phyloP scores from a whole-genome alignment of 1,140 invertebrate genomes.

The Pectinophora gossypiella region DNA sequence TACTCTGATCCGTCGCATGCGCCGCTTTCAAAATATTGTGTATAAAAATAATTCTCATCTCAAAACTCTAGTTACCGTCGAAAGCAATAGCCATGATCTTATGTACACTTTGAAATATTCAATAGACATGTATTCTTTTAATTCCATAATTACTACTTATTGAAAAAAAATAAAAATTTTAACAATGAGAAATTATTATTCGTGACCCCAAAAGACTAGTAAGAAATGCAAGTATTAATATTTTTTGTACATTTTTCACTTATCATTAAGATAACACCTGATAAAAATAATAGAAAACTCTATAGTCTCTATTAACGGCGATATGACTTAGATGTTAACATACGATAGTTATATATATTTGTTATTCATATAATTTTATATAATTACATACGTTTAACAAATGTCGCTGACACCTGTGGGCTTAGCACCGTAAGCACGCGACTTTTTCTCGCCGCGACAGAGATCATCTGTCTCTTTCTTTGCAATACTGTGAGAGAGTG shows the following conservation, averaged over 20 bases:
- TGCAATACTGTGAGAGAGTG: too few relatives aligned
- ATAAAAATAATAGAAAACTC: conserved; percentile 64
- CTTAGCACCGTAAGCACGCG: too few relatives aligned
- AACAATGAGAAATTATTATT: conserved; percentile 30
- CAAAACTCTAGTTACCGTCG: conserved; percentile 38
- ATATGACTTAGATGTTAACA: conserved; percentile 68
- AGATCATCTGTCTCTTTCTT: too few relatives aligned
- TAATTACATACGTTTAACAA: conserved; percentile 9
- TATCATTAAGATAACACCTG: conserved; percentile 70
- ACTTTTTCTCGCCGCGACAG: too few relatives aligned
- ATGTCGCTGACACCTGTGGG: conserved; percentile 16
- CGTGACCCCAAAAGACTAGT: conserved; percentile 70
- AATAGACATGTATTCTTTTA: conserved; percentile 10
- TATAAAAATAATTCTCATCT: conserved; percentile 69
- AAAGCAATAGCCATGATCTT: conserved; percentile 41
- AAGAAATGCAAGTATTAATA: conserved; percentile 68
- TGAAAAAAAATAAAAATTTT: conserved; percentile 15
- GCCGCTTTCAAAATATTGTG: conserved; percentile 59
- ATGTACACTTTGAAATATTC: conserved; percentile 23
- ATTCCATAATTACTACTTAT: conserved; percentile 5
- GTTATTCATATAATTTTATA: conserved; percentile 19
- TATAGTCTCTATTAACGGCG: conserved; percentile 43
- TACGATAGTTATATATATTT: conserved; percentile 20
- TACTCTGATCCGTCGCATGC: conserved; percentile 30
- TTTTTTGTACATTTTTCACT: conserved; percentile 69